Percentiles rank a stretch among this genome's conserved stretches.
phyloP scores from a whole-genome alignment of 2,888 invertebrate species.

The Cosmorhoe ocellata region DNA sequence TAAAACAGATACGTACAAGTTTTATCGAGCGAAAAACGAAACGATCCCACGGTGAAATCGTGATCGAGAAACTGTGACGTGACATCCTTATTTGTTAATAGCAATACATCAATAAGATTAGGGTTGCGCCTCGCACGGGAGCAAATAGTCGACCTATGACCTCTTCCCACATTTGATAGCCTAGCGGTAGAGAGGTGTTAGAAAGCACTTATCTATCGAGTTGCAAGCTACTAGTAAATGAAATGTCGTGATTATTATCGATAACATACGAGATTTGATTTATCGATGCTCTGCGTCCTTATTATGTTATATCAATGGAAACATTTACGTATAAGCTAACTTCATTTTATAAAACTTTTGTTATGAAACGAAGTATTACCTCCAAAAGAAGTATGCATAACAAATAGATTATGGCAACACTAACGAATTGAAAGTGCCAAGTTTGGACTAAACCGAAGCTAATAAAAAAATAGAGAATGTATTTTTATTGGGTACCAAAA shows the following conservation, averaged over 20 bases:
- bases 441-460: too few species aligned
- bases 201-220: slow-evolving; percentile 67
- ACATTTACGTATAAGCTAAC: too few species aligned
- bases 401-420: too few species aligned
- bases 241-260: slow-evolving; percentile 66
- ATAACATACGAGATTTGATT: slow-evolving; percentile 60
- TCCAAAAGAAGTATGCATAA: too few species aligned
- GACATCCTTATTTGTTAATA: slow-evolving; percentile 41
- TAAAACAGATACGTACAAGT: slow-evolving; percentile 19
- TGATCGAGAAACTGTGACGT: slow-evolving; percentile 21
- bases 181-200: slow-evolving; percentile 51
- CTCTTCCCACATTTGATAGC: slow-evolving; percentile 64
- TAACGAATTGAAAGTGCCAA: too few species aligned
- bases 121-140: slow-evolving; percentile 47
- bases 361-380: too few species aligned
- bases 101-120: slow-evolving; percentile 49
- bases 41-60: slow-evolving; percentile 22
- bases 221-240: slow-evolving; percentile 45
- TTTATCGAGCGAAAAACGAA: slow-evolving; percentile 22
- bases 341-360: too few species aligned
- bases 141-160: slow-evolving; percentile 66
- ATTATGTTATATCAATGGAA: background rate
- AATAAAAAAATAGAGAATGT: too few species aligned
- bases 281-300: slow-evolving; percentile 48
- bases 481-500: background rate